phyloP scores from a whole-genome alignment of 2,113 vertebrate species.

The Larimichthys polyactis region DNA sequence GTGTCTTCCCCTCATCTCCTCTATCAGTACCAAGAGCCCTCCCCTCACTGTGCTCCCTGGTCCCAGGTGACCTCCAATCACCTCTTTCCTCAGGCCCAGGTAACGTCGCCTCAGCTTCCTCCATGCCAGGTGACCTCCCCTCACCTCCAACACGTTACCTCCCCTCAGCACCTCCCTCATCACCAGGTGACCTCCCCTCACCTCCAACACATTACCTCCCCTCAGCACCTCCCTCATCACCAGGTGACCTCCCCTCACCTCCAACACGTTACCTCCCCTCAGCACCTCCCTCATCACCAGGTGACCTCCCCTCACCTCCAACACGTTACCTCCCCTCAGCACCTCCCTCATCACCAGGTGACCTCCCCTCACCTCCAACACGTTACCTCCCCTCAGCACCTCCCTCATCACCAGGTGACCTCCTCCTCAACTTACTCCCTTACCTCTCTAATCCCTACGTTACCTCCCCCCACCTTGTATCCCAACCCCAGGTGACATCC shows the following conservation, averaged over 20 bases:
- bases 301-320: background rate
- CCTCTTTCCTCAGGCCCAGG: background rate
- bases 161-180: background rate
- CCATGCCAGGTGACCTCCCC: background rate
- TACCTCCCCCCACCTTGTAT: background rate
- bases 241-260: background rate
- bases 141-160: background rate
- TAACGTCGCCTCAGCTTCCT: no score
- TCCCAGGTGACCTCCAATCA: slow-evolving; percentile 13
- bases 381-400: background rate
- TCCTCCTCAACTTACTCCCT: no score
- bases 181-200: background rate
- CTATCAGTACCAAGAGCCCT: slow-evolving; percentile 4
- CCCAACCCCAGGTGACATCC: background rate
- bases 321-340: background rate
- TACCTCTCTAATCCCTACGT: background rate
- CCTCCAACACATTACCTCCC: background rate
- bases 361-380: background rate
- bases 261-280: background rate
- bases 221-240: background rate
- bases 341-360: background rate
- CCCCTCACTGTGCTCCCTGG: background rate
- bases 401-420: background rate
- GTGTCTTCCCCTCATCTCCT: slow-evolving; percentile 14
- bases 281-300: no score